Evolutionary conservation across 2,888 invertebrate genomes (phyloP).

Genomic region (Mechanitis mazaeus): DNA sequence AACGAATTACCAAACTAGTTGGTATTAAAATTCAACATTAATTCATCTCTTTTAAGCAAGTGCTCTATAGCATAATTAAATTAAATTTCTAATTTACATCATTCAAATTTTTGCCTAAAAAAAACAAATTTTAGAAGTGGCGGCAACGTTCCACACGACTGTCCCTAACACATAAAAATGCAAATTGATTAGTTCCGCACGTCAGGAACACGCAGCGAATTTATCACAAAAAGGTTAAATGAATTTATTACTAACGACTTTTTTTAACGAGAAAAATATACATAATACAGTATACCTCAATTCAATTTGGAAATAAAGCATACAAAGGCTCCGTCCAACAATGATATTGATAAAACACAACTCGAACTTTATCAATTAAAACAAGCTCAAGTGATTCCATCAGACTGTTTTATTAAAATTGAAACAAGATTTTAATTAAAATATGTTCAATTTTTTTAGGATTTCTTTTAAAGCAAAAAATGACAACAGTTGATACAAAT

Average conservation of each 20-base stretch:
- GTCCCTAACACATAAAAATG: not conserved
- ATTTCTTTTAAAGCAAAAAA: not conserved
- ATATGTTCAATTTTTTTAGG: not conserved
- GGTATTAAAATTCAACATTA: no score
- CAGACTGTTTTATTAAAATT: conserved; percentile 1
- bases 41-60: no score
- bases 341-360: conserved; percentile 2
- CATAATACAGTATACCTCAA: not conserved
- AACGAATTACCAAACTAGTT: no score
- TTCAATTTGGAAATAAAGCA: conserved; percentile 2
- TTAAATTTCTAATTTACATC: not conserved
- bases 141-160: not conserved
- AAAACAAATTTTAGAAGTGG: not conserved
- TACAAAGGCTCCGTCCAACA: conserved; percentile 1
- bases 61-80: no score
- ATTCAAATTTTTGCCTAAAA: not conserved
- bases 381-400: not conserved
- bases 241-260: conserved; percentile 1
- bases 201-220: not conserved
- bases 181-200: conserved; percentile 3
- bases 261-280: not conserved
- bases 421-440: not conserved
- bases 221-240: not conserved
- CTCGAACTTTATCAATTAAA: conserved; percentile 4
- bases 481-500: not conserved